These are phyloP conservation scores for Helicolenus hilgendorfi DNA, from an alignment of 2,797 vertebrate genomes.

Conservation along the genomic window DNA sequence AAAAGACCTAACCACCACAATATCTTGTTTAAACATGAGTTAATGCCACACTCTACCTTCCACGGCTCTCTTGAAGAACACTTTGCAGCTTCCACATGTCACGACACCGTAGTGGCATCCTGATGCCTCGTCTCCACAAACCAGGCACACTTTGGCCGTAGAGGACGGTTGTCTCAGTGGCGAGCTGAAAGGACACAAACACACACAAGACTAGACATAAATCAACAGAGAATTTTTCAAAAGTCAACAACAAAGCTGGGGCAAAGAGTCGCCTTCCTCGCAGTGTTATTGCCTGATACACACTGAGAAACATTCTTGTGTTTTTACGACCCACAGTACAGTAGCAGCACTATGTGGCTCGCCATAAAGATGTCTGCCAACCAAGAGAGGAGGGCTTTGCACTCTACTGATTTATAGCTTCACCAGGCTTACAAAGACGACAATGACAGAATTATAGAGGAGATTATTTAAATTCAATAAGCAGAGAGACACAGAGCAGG, in stretches of 20 bases:
- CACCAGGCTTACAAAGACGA: constrained; percentile 44
- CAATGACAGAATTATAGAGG: constrained; percentile 70
- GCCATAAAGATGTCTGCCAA: constrained; percentile 66
- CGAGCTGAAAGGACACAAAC: constrained; percentile 89
- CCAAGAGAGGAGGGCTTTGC: constrained; percentile 43
- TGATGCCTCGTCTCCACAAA: constrained; percentile 98
- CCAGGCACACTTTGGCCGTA: constrained; percentile 98
- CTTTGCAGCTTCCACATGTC: constrained; percentile 99
- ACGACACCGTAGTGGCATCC: constrained; percentile 99
- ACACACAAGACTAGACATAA: constrained; percentile 17
- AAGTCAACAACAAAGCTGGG: constrained; percentile 45
- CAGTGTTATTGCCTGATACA: constrained; percentile 18
- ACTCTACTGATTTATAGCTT: constrained; percentile 66
- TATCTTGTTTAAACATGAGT: background rate
- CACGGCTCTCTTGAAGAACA: constrained; percentile 99
- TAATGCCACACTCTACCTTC: constrained; percentile 92
- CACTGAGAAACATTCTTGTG: constrained; percentile 50
- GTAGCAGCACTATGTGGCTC: constrained; percentile 52
- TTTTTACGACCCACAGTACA: constrained; percentile 61
- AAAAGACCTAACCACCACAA: background rate
- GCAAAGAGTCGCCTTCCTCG: constrained; percentile 10
- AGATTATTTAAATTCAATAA: constrained; percentile 73
- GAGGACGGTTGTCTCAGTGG: constrained; percentile 96
- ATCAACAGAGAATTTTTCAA: constrained; percentile 37
- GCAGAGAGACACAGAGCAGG: constrained; percentile 45